Base-by-base conservation (phyloP, 1,140 invertebrate species). In the Heliconius hewitsoni region DNA sequence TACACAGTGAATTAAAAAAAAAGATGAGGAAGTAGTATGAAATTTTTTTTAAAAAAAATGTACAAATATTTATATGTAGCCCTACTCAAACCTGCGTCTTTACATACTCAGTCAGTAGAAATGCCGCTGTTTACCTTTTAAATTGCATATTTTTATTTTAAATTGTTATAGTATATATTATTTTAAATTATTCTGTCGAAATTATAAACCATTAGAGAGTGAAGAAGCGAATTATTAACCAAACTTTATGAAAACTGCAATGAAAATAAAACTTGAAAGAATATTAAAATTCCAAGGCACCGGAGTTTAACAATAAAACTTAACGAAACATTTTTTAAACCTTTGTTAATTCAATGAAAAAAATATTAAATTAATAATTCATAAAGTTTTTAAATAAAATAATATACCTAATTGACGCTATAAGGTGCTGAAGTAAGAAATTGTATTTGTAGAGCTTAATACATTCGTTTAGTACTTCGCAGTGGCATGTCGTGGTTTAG, bases 261-360 rank as follows among this genome's bases (percentile, higher is more conserved):
- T 66, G 27, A 66, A 66, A 66, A 66, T 23, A 3, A 66, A 66
- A 66, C 60, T 66, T 66, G n/a, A 57, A 66, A 16, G 60, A 27
- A 30, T 66, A 66, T 66, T 66, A 30, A 66, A 66, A 66, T 66
- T 8, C 3, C 0, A 66, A 66, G 11, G 60, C 23, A 66, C 23
- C 23, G 23, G 3, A 66, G 9, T 6, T 66, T 30, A 30, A 60
- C 57, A 66, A 66, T 66, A 66, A 27, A 30, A 27, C 60, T 66
- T 66, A 66, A 66, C 23, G 23, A 66, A 8, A 3, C 3, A 3
- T 66, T 66, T 30, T 60, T 13, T 27, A 66, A 27, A 30, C 23
- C 23, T 66, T 30, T 66, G 0, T 0, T 57, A 66, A 66, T 66
- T 66, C 23, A 66, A 27, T 66, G 23, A 30, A 66, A 27, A 16